phyloP scores from a whole-genome alignment of 2,888 invertebrate species.

The Camponotus fellah region DNA sequence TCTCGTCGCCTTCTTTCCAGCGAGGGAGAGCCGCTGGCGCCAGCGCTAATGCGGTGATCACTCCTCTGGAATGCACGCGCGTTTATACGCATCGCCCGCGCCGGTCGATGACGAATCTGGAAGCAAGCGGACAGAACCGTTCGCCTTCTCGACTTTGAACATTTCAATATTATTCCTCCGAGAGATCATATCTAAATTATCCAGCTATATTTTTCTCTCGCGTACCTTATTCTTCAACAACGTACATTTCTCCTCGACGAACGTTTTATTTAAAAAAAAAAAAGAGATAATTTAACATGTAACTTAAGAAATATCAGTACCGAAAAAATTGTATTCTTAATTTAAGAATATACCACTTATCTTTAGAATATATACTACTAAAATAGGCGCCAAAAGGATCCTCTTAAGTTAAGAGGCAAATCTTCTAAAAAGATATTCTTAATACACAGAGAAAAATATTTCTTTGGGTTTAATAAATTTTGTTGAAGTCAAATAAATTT shows the following conservation, averaged over 20 bases:
- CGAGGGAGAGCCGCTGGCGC: slow-evolving; percentile 67
- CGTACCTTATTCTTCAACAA: not conserved
- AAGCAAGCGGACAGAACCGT: slow-evolving; percentile 64
- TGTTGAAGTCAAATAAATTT: too few species aligned
- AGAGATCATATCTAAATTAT: not conserved
- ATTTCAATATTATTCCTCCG: slow-evolving; percentile 3
- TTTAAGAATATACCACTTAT: too few species aligned
- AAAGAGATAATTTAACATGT: not conserved
- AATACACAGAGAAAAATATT: too few species aligned
- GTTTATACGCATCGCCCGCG: slow-evolving; percentile 50
- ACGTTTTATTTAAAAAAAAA: not conserved
- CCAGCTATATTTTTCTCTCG: not conserved
- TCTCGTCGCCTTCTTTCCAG: slow-evolving; percentile 15
- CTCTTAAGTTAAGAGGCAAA: too few species aligned
- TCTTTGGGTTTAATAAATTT: too few species aligned
- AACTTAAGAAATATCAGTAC: not conserved
- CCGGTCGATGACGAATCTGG: slow-evolving; percentile 65
- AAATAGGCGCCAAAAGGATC: too few species aligned
- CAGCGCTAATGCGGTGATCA: slow-evolving; percentile 70
- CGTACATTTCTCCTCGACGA: not conserved
- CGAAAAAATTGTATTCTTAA: too few species aligned
- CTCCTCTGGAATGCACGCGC: slow-evolving; percentile 67
- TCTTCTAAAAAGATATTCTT: too few species aligned
- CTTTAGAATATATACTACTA: too few species aligned
- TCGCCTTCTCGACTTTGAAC: slow-evolving; percentile 54